These are phyloP conservation scores for Littorina saxatilis DNA, from an alignment of 1,140 invertebrate species.

Conservation along the genomic window DNA sequence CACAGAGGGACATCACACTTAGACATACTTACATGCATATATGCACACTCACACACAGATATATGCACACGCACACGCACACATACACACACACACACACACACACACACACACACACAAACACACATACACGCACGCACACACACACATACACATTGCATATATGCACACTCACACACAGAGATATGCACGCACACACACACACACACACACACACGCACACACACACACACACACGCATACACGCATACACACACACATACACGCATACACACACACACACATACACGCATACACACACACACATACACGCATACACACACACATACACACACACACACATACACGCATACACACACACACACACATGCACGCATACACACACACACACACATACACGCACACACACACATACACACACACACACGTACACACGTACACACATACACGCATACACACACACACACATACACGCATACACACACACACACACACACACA, in stretches of 20 bases:
- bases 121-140: too few relatives aligned
- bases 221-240: not conserved
- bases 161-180: too few relatives aligned
- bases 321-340: not conserved
- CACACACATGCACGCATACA: not conserved
- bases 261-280: not conserved
- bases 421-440: not conserved
- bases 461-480: too few relatives aligned
- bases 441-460: not conserved
- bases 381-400: not conserved
- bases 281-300: not conserved
- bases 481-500: too few relatives aligned
- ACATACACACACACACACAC: not conserved
- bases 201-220: not conserved
- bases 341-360: not conserved
- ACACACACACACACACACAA: too few relatives aligned
- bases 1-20: too few relatives aligned
- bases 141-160: too few relatives aligned
- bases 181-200: too few relatives aligned
- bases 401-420: slow-evolving; percentile 7
- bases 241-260: not conserved
- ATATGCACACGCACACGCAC: not conserved
- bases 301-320: not conserved
- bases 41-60: not conserved
- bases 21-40: too few relatives aligned